These are phyloP conservation scores for Propithecus deckenii DNA, from an alignment of 2,797 vertebrate species.

Conservation along the genomic window DNA sequence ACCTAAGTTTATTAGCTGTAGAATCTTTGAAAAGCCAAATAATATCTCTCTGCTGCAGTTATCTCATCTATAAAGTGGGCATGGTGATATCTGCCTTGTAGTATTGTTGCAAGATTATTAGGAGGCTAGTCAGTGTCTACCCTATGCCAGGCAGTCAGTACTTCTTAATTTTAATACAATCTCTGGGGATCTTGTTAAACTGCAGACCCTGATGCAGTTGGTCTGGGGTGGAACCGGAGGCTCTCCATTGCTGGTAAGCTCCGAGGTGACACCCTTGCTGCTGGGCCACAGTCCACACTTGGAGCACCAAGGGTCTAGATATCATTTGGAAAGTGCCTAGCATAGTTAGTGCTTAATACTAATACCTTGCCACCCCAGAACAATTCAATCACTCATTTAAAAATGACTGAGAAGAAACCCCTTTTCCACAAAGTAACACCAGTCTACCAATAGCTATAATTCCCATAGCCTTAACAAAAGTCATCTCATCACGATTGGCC, in stretches of 20 bases:
- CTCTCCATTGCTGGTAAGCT: background rate
- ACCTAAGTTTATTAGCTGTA: slow-evolving; percentile 22
- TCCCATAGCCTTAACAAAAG: slow-evolving; percentile 1
- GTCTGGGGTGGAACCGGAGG: background rate
- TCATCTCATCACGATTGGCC: background rate
- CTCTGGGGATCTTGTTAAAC: background rate
- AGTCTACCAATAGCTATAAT: background rate
- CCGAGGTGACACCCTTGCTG: background rate
- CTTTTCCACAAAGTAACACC: background rate
- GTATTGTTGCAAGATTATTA: background rate
- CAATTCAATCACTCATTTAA: slow-evolving; percentile 29
- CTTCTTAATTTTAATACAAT: slow-evolving; percentile 17
- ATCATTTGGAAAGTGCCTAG: background rate
- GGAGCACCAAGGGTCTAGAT: background rate
- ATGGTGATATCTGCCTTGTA: background rate
- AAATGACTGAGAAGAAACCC: slow-evolving; percentile 13
- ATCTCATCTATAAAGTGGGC: background rate
- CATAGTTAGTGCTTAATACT: background rate
- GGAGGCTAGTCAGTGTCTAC: background rate
- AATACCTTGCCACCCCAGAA: background rate
- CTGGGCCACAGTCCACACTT: background rate
- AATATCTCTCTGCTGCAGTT: background rate
- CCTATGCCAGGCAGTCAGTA: background rate
- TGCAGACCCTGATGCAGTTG: background rate
- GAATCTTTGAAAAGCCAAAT: background rate